phyloP scores from a whole-genome alignment of 2,113 vertebrate species.

The Melanerpes formicivorus region DNA sequence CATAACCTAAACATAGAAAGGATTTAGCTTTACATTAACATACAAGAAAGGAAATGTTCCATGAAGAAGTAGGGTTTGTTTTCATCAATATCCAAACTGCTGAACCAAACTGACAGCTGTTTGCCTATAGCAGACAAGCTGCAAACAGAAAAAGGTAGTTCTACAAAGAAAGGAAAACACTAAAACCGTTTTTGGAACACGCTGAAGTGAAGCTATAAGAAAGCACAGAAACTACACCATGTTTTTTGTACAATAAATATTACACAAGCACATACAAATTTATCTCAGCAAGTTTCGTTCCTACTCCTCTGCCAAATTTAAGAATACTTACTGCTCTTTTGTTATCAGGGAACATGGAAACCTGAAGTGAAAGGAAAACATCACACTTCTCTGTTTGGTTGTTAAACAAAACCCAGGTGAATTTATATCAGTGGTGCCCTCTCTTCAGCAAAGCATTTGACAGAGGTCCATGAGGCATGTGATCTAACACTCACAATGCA shows the following conservation, averaged over 20 bases:
- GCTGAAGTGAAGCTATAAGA: neutral
- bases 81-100: neutral
- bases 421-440: neutral
- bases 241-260: neutral
- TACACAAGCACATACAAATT: neutral
- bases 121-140: neutral
- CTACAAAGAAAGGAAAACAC: neutral
- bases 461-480: neutral
- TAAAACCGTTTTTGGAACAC: neutral
- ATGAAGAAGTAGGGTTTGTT: slow-evolving; percentile 24
- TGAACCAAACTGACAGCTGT: slow-evolving; percentile 31
- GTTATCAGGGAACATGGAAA: neutral
- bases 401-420: neutral
- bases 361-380: neutral
- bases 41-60: neutral
- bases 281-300: neutral
- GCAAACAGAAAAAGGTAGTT: neutral
- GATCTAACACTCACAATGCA: neutral
- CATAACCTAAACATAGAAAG: neutral
- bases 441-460: neutral
- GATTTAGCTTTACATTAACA: neutral
- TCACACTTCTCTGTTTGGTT: neutral
- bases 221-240: neutral
- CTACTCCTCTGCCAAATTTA: neutral
- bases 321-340: neutral